Conservation (phyloP, 2,113 vertebrate species). For the Hippopotamus amphibius region DNA sequence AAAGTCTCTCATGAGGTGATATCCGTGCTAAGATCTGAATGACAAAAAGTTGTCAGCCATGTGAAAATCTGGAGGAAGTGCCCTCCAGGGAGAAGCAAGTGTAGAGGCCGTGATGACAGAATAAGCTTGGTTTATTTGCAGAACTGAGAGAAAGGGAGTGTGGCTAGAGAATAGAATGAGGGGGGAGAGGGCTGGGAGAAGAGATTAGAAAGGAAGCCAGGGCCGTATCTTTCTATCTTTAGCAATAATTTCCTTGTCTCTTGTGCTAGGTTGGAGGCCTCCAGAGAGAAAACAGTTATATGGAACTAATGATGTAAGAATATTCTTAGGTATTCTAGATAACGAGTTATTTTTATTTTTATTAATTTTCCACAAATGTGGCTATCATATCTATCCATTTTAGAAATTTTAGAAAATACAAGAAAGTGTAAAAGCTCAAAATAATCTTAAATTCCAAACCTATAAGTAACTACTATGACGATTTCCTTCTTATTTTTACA, state of each 20-base stretch:
- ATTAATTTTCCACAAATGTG: background rate
- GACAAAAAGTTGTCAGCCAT: slow-evolving; percentile 7
- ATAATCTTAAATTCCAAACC: background rate
- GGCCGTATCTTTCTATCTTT: background rate
- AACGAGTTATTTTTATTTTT: background rate
- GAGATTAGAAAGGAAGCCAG: background rate
- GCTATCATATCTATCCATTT: background rate
- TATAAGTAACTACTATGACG: background rate
- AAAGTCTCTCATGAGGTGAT: background rate
- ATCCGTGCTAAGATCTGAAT: background rate
- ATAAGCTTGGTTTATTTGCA: background rate
- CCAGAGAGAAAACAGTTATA: background rate
- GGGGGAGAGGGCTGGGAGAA: background rate
- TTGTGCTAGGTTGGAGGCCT: background rate
- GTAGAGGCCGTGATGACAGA: background rate
- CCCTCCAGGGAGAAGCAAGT: background rate
- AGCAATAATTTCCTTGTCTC: background rate
- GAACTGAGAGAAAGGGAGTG: background rate
- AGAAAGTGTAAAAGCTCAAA: background rate
- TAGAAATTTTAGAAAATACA: background rate
- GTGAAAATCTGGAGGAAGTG: slow-evolving; percentile 13
- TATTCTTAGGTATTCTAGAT: background rate
- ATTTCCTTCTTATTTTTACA: background rate
- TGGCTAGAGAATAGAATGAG: background rate
- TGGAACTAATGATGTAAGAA: background rate